Base-by-base conservation (phyloP, 2,113 vertebrate genomes). In the Sander vitreus region DNA sequence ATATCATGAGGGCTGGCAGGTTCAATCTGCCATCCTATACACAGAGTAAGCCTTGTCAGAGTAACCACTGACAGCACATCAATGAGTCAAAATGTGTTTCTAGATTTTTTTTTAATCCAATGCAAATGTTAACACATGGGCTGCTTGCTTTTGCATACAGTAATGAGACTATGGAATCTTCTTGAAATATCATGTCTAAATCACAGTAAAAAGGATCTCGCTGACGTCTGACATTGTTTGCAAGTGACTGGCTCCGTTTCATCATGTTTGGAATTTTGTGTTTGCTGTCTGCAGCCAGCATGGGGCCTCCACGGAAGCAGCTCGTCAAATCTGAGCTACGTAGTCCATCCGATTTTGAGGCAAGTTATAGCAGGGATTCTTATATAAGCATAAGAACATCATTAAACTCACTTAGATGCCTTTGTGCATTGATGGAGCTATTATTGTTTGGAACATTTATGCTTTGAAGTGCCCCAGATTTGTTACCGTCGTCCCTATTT, bases 261-360 rank as follows among this genome's bases (percentile, higher is more conserved):
- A 73, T 88, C 64, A 47, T 72, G 58, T 55, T 78, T 85, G 75
- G 16, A 54, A 67, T 84, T 86, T 77, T 78, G 58, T 80, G 77
- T 89, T 66, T 80, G 59, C 51, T 51, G 68, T 83, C 59, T 77
- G 30, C 36, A 72, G 66, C 67, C 66, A 25, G 73, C 54, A 76
- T 15, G 9, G 43, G 39, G 63, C 36, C 58, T 73, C 58, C 36
- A 6, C 4, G 25, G 76, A 83, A 68, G 69, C 21, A 73, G 70
- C 53, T 76, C 66, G 76, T 71, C 12, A 0, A 76, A 69, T 68
- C 51, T 72, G 65, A 71, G 18, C 67, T 36, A 16, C 54, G 25
- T 77, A 16, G 11, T 59, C 19, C 19, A 69, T 68, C 23, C 0
- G 7, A 76, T 83, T 83, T 64, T 70, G 16, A 85, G 12, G 58